These are phyloP conservation scores for Cariama cristata DNA, from an alignment of 2,113 vertebrate species.

Conservation along the genomic window DNA sequence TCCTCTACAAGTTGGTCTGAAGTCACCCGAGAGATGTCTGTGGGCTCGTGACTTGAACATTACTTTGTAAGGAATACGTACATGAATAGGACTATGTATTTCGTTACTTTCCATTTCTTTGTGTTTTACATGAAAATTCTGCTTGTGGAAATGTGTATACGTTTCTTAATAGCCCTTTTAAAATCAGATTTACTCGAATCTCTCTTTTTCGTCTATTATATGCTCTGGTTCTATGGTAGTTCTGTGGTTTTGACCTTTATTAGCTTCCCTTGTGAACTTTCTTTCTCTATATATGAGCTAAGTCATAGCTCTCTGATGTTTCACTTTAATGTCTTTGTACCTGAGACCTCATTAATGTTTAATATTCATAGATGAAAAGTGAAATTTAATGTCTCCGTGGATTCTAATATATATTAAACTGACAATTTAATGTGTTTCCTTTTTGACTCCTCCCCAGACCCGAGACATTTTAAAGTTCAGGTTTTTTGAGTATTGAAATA, in stretches of 20 bases:
- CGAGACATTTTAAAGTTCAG: conserved; percentile 34
- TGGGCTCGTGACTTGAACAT: background rate
- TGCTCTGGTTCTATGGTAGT: conserved; percentile 1
- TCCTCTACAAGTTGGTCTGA: background rate
- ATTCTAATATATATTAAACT: conserved; percentile 38
- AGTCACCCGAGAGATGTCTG: background rate
- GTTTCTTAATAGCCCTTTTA: background rate
- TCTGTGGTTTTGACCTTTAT: conserved; percentile 48
- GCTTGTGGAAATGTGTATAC: background rate
- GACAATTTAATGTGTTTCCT: conserved; percentile 49
- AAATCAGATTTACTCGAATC: background rate
- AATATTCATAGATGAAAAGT: conserved; percentile 56
- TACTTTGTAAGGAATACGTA: background rate
- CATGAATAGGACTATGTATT: background rate
- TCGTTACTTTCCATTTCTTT: background rate
- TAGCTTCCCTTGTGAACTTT: conserved; percentile 30
- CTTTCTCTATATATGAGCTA: background rate
- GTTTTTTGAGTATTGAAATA: background rate
- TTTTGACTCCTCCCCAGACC: conserved; percentile 37
- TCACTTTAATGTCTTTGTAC: conserved; percentile 61
- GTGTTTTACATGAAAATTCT: background rate
- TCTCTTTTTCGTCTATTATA: background rate
- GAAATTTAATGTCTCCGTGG: conserved; percentile 29
- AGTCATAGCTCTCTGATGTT: conserved; percentile 52
- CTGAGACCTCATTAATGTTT: conserved; percentile 63